A percentile compares a stretch with the other conserved stretches of the same genome.
Conservation (phyloP, 1,140 invertebrate species). For the Drosophila mojavensis region DNA sequence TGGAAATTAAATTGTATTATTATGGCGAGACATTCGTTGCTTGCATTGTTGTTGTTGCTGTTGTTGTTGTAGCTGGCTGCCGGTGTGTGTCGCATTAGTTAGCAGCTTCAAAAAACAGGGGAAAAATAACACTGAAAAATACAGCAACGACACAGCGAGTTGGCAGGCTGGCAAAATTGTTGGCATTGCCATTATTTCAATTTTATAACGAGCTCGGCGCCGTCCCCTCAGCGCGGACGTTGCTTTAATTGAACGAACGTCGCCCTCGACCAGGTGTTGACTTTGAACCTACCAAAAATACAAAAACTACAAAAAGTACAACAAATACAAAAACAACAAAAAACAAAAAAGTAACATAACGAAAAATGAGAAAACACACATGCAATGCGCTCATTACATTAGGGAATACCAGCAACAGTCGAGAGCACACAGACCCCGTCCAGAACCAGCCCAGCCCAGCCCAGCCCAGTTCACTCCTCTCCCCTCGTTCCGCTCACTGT, state of each 20-base stretch:
- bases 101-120: constrained; percentile 36
- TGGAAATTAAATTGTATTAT: constrained; percentile 83
- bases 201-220: constrained; percentile 41
- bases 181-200: constrained; percentile 51
- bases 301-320: neutral
- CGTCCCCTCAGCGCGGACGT: constrained; percentile 31
- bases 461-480: neutral
- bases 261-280: constrained; percentile 64
- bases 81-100: constrained; percentile 74
- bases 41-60: constrained; percentile 41
- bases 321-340: too few species aligned
- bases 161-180: constrained; percentile 32
- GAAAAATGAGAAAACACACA: constrained; percentile 44
- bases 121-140: neutral
- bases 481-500: neutral
- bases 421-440: constrained; percentile 10
- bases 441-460: neutral
- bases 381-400: constrained; percentile 79
- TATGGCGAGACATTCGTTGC: constrained; percentile 79
- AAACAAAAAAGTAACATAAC: constrained; percentile 14
- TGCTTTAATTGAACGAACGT: constrained; percentile 70
- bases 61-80: constrained; percentile 47
- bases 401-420: constrained; percentile 33
- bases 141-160: neutral
- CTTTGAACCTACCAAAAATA: constrained; percentile 58